A percentile compares a stretch with the other conserved stretches of the same genome.
Conservation (phyloP, 2,888 invertebrate species). For the Drosophila lacicola region DNA sequence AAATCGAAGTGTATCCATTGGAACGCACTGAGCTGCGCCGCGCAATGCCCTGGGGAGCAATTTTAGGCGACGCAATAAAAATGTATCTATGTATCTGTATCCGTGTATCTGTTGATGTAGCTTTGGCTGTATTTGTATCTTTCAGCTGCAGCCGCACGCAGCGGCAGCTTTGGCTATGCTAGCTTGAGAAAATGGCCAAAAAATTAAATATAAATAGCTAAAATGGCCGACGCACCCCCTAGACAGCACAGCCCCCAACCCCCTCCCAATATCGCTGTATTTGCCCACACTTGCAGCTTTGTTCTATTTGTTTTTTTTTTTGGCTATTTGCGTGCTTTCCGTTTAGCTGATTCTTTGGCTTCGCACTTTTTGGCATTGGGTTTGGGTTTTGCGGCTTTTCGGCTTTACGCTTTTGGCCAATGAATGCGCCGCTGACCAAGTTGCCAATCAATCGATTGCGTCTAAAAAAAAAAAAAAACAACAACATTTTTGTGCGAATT, state of each 20-base stretch:
- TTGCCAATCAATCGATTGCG: constrained; percentile 56
- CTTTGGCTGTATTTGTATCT: constrained; percentile 12
- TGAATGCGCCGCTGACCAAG: constrained; percentile 41
- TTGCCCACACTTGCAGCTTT: not conserved
- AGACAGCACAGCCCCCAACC: not conserved
- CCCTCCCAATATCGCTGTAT: no score
- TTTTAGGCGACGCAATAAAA: constrained; percentile 66
- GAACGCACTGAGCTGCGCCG: constrained; percentile 50
- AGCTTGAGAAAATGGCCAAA: constrained; percentile 44
- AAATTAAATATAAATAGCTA: constrained; percentile 66
- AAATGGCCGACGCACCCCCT: constrained; percentile 47
- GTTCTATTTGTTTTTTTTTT: constrained; percentile 5
- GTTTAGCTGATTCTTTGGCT: constrained; percentile 60
- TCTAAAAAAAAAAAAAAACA: not conserved
- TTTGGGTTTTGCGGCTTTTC: constrained; percentile 25
- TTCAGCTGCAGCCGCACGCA: constrained; percentile 8
- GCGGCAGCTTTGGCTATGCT: not conserved
- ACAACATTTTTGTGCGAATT: constrained; percentile 21
- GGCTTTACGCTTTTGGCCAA: constrained; percentile 46
- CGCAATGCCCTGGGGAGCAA: constrained; percentile 74
- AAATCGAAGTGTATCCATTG: constrained; percentile 75
- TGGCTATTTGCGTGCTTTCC: constrained; percentile 56
- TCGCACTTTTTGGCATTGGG: constrained; percentile 44
- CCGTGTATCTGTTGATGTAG: constrained; percentile 6
- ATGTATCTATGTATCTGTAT: constrained; percentile 37